Conservation (phyloP, 2,113 vertebrate genomes). For the Cichladusa arquata region DNA sequence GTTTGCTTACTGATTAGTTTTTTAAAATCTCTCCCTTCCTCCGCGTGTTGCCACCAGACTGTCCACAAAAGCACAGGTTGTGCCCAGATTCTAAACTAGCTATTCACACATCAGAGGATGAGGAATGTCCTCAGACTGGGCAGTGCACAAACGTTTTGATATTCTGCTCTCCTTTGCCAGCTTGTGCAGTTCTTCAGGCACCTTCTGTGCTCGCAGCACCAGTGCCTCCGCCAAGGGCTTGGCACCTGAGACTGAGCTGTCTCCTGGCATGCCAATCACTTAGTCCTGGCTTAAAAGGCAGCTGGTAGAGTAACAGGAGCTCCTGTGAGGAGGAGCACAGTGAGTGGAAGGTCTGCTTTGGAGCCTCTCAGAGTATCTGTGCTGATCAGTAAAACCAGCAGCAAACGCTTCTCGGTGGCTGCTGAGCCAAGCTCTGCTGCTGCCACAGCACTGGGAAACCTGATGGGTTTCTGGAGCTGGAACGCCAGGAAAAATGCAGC, state of each 20-base stretch:
- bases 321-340: neutral
- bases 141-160: neutral
- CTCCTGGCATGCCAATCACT: neutral
- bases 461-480: neutral
- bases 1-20: neutral
- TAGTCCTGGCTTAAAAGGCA: neutral
- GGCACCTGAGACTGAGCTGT: neutral
- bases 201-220: neutral
- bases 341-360: neutral
- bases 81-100: neutral
- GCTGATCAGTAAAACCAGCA: neutral
- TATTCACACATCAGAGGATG: neutral
- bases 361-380: neutral
- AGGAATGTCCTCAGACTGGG: neutral
- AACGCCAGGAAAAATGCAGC: neutral
- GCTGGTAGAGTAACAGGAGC: neutral
- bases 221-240: neutral
- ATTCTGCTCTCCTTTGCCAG: neutral
- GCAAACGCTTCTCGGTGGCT: neutral
- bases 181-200: neutral
- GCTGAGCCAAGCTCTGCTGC: neutral
- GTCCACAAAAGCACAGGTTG: neutral
- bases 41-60: neutral
- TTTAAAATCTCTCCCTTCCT: neutral
- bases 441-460: neutral